Conservation (phyloP, 35 echinoderm and acorn worm species). For the Ophioderma brevispina region DNA sequence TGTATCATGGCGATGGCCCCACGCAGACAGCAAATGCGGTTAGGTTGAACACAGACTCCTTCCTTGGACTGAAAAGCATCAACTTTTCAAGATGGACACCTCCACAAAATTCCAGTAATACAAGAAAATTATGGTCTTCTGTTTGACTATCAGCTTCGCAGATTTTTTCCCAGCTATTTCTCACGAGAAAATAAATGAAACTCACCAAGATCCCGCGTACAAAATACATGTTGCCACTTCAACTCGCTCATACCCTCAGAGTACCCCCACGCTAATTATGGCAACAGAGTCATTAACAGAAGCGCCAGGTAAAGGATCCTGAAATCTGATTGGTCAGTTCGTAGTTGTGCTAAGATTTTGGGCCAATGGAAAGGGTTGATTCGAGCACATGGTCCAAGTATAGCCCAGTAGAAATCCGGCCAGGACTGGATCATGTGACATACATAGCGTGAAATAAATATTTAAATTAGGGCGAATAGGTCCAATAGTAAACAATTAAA, state of each 20-base stretch:
- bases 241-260: background rate
- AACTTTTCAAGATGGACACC: background rate
- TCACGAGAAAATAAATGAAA: background rate
- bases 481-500: background rate
- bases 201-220: slow-evolving; percentile 13
- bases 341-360: slow-evolving; percentile 78
- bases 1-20: slow-evolving; percentile 5
- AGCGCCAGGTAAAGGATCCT: slow-evolving; percentile 43
- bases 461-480: slow-evolving; percentile 10
- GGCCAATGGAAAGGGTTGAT: slow-evolving; percentile 62
- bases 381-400: slow-evolving; percentile 3
- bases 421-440: slow-evolving; percentile 28
- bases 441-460: slow-evolving; percentile 21
- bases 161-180: background rate
- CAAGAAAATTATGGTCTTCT: background rate
- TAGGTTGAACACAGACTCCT: background rate
- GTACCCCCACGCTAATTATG: slow-evolving; percentile 84
- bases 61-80: background rate
- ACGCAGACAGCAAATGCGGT: background rate
- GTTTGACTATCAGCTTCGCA: background rate
- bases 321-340: slow-evolving; percentile 68
- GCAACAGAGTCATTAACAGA: slow-evolving; percentile 40
- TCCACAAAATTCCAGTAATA: background rate
- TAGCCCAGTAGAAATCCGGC: background rate
- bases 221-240: background rate